Evolutionary conservation across 2,113 vertebrate species (phyloP).

Genomic region (Leptosomus discolor): DNA sequence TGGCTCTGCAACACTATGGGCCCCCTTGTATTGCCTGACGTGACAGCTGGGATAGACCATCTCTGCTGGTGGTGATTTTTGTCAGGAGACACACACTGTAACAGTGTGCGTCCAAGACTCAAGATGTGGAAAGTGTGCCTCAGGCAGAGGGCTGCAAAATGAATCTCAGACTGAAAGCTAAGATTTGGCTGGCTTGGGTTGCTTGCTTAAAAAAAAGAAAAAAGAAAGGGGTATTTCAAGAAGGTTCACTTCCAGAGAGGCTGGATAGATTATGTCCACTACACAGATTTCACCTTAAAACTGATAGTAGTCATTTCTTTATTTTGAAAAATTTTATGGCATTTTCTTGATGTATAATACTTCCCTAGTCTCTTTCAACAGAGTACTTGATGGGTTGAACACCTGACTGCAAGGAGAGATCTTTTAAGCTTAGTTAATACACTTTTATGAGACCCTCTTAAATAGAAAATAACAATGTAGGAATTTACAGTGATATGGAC

Average conservation of each 20-base stretch:
- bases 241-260: background rate
- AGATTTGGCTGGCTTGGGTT: background rate
- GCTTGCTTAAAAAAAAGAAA: background rate
- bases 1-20: background rate
- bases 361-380: background rate
- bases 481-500: background rate
- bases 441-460: background rate
- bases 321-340: background rate
- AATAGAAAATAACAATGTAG: background rate
- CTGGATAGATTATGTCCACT: background rate
- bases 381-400: background rate
- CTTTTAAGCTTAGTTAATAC: background rate
- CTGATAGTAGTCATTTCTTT: background rate
- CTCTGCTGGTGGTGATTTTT: background rate
- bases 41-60: background rate
- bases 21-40: no score
- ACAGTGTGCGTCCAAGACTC: fast-evolving
- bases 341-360: background rate
- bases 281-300: background rate
- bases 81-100: no score
- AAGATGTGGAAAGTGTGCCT: background rate
- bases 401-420: background rate
- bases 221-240: background rate
- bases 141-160: background rate
- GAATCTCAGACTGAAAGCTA: background rate